phyloP scores from a whole-genome alignment of 1,140 invertebrate species.

The Periplaneta americana region DNA sequence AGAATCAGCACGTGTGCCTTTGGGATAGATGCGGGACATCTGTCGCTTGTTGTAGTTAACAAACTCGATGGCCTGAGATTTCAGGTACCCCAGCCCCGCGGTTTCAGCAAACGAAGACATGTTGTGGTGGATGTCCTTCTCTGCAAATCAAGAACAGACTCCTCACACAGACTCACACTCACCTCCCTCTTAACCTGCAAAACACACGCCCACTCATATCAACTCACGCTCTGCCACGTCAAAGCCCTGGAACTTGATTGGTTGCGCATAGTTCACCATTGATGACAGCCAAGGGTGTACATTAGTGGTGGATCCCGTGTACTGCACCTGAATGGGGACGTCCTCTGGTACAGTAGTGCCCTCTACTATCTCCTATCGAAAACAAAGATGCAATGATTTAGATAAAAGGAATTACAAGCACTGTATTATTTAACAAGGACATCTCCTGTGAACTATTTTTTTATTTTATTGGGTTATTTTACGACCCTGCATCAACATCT shows the following conservation, averaged over 20 bases:
- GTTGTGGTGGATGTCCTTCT: constrained; percentile 92
- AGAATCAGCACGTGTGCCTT: constrained; percentile 96
- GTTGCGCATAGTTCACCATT: constrained; percentile 99
- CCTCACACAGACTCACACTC: background rate
- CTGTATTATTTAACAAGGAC: too few relatives aligned
- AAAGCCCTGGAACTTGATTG: constrained; percentile 98
- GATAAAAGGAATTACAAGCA: too few relatives aligned
- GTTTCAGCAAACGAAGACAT: constrained; percentile 99
- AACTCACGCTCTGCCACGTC: constrained; percentile 90
- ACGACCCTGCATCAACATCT: too few relatives aligned
- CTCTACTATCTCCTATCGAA: background rate
- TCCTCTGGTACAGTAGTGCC: background rate
- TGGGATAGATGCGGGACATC: constrained; percentile 98
- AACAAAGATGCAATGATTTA: too few relatives aligned
- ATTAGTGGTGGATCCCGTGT: constrained; percentile 96
- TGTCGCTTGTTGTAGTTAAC: constrained; percentile 99
- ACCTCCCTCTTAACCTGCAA: background rate
- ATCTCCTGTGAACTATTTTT: too few relatives aligned
- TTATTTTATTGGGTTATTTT: too few relatives aligned
- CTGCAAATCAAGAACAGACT: constrained; percentile 45
- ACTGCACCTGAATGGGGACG: constrained; percentile 49
- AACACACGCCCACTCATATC: background rate
- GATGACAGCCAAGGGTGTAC: constrained; percentile 98
- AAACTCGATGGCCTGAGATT: constrained; percentile 95
- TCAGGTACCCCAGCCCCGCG: constrained; percentile 89